Base-by-base conservation (phyloP, 1,140 invertebrate genomes). In the Akabosia matsudoensis region DNA sequence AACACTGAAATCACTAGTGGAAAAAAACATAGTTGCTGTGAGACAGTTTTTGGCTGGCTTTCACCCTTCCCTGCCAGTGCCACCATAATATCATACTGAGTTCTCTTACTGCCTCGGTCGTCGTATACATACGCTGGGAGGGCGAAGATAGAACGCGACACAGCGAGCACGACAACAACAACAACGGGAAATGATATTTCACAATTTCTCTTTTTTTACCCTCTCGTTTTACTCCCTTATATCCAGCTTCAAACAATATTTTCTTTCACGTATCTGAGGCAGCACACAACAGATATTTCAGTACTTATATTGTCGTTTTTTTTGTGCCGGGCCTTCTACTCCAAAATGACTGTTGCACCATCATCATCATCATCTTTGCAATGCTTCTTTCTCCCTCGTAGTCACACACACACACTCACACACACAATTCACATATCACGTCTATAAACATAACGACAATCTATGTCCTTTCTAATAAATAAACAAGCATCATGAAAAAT, bases 161-260 rank as follows among this genome's bases (percentile, higher is more conserved):
- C 24, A 22, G 4, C 13, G 54, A 61, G 54, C 18, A 45, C 37
- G 37, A 45, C 37, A 18, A 45, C 37, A n/a, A n/a, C n/a, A 45
- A 45, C 37, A 18, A 45, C 37, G 54, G 54, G 61, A 31, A 67
- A 67, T 30, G 61, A 67, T 67, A 67, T 67, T 67, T 67, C 61
- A 67, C 61, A 28, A 67, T 67, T 67, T 56, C 54, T 56, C 37
- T 61, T 61, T 22, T 61, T 22, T 61, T 22, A 10, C 54, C 24
- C 54, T n/a, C 54, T 61, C 54, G 37, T 18, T 45, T 45, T 45
- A 18, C 37, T 45, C 37, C 37, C n/a, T n/a, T n/a, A n/a, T n/a
- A n/a, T n/a, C n/a, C n/a, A n/a, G n/a, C n/a, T n/a, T n/a, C n/a
- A n/a, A n/a, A n/a, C n/a, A n/a, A n/a, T n/a, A n/a, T n/a, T n/a